Percentiles rank a stretch among this genome's conserved stretches.
These are phyloP conservation scores for Rhyacophila brunnea DNA, from an alignment of 1,140 invertebrate genomes.

Conservation along the genomic window DNA sequence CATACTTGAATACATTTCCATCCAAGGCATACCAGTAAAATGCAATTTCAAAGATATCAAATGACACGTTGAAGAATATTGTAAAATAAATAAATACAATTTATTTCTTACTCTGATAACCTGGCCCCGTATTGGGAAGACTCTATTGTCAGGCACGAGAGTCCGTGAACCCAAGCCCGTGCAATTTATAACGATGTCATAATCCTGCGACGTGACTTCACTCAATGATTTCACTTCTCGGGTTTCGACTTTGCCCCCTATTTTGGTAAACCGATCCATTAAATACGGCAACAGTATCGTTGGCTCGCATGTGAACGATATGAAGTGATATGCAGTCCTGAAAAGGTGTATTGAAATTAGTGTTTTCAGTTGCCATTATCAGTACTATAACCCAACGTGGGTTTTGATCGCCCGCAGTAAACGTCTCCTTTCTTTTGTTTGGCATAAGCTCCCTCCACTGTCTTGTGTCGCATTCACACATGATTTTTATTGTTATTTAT, in stretches of 20 bases:
- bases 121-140: constrained; percentile 70
- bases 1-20: too few species aligned
- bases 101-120: constrained; percentile 56
- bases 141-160: constrained; percentile 57
- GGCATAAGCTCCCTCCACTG: too few species aligned
- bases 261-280: constrained; percentile 55
- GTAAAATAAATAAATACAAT: constrained; percentile 35
- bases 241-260: constrained; percentile 56
- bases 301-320: constrained; percentile 63
- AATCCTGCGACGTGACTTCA: constrained; percentile 40
- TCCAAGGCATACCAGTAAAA: too few species aligned
- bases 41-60: too few species aligned
- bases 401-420: too few species aligned
- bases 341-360: too few species aligned
- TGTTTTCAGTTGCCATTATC: too few species aligned
- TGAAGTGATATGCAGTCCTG: constrained; percentile 60
- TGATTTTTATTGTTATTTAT: too few species aligned
- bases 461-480: too few species aligned
- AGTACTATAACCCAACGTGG: too few species aligned
- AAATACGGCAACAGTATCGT: constrained; percentile 61
- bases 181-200: constrained; percentile 73
- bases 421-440: too few species aligned
- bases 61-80: too few species aligned
- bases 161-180: constrained; percentile 62
- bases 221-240: constrained; percentile 55